These are phyloP conservation scores for Passer domesticus DNA, from an alignment of 2,113 vertebrate species.

Conservation along the genomic window DNA sequence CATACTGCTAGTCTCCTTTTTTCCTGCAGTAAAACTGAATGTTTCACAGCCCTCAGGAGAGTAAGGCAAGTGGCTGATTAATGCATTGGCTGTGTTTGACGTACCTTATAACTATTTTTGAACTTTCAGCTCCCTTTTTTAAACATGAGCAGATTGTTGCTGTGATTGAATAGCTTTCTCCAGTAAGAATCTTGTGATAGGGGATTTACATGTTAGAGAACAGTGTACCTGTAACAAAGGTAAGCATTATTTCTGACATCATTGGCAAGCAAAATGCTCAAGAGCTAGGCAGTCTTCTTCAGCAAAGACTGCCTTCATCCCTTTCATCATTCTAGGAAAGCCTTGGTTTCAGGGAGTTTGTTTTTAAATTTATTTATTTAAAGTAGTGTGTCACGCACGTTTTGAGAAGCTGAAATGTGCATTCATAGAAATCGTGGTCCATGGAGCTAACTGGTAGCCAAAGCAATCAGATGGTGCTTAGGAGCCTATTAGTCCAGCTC, in stretches of 20 bases:
- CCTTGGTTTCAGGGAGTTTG: neutral
- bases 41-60: slow-evolving; percentile 1
- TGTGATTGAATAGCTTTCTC: neutral
- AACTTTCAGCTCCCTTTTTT: neutral
- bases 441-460: neutral
- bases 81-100: neutral
- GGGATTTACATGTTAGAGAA: neutral
- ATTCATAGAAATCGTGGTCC: neutral
- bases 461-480: neutral
- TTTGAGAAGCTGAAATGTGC: neutral
- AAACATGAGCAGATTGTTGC: neutral
- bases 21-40: neutral
- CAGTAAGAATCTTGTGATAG: neutral
- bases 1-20: neutral
- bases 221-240: neutral
- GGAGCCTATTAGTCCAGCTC: neutral
- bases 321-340: neutral
- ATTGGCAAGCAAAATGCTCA: neutral
- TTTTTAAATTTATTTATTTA: neutral
- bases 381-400: neutral
- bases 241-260: neutral
- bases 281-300: neutral
- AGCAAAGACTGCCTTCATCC: neutral
- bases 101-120: neutral
- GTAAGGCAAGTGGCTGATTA: slow-evolving; percentile 17